Base-by-base conservation (phyloP, 2,113 vertebrate species). In the Lasiurus borealis region DNA sequence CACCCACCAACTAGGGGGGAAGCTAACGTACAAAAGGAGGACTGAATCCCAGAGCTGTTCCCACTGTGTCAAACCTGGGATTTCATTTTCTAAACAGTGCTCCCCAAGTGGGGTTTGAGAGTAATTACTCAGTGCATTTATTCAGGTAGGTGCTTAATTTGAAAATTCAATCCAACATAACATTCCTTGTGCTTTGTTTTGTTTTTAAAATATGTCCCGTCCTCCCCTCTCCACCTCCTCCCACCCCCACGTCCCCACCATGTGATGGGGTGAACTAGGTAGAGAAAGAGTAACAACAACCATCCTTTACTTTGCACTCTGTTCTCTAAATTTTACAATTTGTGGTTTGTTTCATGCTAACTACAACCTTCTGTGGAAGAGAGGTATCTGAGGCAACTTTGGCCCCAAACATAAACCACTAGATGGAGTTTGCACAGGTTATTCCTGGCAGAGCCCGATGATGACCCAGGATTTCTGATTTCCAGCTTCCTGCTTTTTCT, bases 1-100 rank as follows among this genome's bases (percentile, higher is more conserved):
- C 98, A 98, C 98, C 98, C 98, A 98, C 96, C 93, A 95, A 91
- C 98, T 97, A 93, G 72, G 95, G 94, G 94, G 90, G 91, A 93
- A 96, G 96, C 91, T 91, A 82, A 93, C 94, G 96, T 96, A 96
- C 97, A 57, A 90, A 75, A 84, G 82, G 96, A 83, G 81, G 96
- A 97, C 96, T 96, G 96, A 97, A 98, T 98, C 97, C 94, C 97
- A 77, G 94, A 97, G 95, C 91, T 98, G 96, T 98, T 98, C 98
- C 96, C 96, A 98, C 97, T 97, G 95, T 98, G 97, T 98, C 96
- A 98, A 97, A 98, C 95, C 95, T 97, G 50, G 85, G 84, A 72
- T 87, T 91, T 90, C 73, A 44, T 96, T 92, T 97, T 96, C 90
- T 95, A 92, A 97, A 94, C 82, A 75, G 77, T 44, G 18, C 44